These are phyloP conservation scores for Paracyclopina nana DNA, from an alignment of 1,140 invertebrate species.

Conservation along the genomic window DNA sequence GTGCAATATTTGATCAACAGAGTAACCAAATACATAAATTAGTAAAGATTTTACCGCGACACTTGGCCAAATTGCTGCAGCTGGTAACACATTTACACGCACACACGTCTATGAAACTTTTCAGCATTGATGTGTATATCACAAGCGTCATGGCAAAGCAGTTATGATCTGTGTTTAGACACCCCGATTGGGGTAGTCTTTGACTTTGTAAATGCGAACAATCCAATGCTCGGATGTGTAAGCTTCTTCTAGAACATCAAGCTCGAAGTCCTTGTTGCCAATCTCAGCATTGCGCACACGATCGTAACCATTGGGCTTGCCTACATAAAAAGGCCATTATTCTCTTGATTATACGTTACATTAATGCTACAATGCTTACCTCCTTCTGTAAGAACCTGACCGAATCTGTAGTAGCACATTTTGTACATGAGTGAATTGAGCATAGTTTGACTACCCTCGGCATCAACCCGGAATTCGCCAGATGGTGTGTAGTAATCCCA, in stretches of 20 bases:
- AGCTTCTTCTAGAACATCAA: constrained; percentile 77
- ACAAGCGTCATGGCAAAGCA: too few species aligned
- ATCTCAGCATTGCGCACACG: constrained; percentile 75
- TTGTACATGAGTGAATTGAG: constrained; percentile 91
- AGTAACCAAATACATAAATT: too few species aligned
- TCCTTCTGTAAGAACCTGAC: constrained; percentile 81
- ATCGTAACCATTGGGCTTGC: constrained; percentile 68
- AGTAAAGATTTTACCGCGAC: too few species aligned
- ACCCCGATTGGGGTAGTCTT: constrained; percentile 64
- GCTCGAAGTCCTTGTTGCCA: constrained; percentile 81
- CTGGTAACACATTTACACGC: too few species aligned
- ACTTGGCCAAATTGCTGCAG: too few species aligned
- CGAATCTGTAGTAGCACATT: constrained; percentile 87
- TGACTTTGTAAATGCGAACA: constrained; percentile 83
- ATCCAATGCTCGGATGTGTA: constrained; percentile 92
- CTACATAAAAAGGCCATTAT: constrained; percentile 22
- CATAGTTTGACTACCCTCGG: constrained; percentile 60
- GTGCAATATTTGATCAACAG: too few species aligned
- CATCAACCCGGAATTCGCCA: constrained; percentile 84
- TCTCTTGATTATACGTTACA: too few species aligned
- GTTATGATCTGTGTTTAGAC: too few species aligned
- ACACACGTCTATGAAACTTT: too few species aligned
- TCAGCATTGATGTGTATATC: too few species aligned
- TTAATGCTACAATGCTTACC: constrained; percentile 33
- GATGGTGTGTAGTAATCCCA: constrained; percentile 83